A percentile compares a stretch with the other conserved stretches of the same genome.
Evolutionary conservation across 2,888 invertebrate genomes (phyloP).

Genomic region (Dendrolimus pini): DNA sequence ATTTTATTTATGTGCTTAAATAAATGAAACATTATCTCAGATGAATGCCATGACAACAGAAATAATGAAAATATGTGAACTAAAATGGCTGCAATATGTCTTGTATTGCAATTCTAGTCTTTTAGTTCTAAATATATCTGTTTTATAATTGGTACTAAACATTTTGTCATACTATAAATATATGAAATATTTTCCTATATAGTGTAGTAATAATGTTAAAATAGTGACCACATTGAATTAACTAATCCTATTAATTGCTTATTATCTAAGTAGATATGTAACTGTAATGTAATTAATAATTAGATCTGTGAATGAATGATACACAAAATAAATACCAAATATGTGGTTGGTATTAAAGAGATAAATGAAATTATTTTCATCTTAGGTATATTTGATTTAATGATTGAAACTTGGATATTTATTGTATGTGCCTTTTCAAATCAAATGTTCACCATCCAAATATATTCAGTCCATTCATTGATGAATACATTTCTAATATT

Average conservation of each 20-base stretch:
- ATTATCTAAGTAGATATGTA: neutral
- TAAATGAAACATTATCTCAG: no score
- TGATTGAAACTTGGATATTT: constrained; percentile 26
- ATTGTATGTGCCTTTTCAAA: constrained; percentile 59
- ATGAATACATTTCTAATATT: neutral
- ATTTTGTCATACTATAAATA: neutral
- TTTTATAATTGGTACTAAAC: constrained; percentile 1
- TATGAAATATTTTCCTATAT: constrained; percentile 3
- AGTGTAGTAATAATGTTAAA: constrained; percentile 5
- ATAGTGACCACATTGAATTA: constrained; percentile 2
- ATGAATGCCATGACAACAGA: neutral
- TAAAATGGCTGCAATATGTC: neutral
- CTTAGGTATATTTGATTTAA: constrained; percentile 1
- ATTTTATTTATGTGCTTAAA: constrained; percentile 11
- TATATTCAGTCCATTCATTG: constrained; percentile 42
- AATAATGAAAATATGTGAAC: neutral
- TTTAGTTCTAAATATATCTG: constrained; percentile 17
- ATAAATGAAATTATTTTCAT: constrained; percentile 29
- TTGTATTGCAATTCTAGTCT: constrained; percentile 24
- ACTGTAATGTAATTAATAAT: neutral
- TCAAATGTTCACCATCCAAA: constrained; percentile 54
- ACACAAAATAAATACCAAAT: constrained; percentile 28
- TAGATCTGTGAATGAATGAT: constrained; percentile 3
- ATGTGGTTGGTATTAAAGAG: constrained; percentile 22
- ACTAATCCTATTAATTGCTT: neutral